Evolutionary conservation across 2,113 vertebrate species (phyloP), one percentile per base, ranked within the genome.

Genomic region (Andinoacara biseriatus): DNA sequence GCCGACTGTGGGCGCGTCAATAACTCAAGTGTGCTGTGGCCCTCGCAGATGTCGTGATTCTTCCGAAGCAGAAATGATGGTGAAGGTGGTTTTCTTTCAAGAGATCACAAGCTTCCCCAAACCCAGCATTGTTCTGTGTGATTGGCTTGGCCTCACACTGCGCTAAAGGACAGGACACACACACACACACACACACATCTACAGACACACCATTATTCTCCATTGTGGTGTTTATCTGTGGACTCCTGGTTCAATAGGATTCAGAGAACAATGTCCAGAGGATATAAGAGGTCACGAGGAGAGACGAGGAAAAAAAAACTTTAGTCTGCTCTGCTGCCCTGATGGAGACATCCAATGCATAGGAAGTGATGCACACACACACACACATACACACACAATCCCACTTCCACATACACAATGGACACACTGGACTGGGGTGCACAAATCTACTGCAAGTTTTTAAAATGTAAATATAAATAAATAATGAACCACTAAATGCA

Each of bases 191-290:
- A 52, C 76, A 88, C 87, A 78, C 60, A 80, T 24, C 60, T 11
- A 79, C 20, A 81, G 24, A 58, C 82, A 89, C 86, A 80, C 75
- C 74, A 89, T 88, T 89, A 67, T 89, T 92, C 86, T 85, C 88
- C 58, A 93, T 93, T 94, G 94, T 94, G 76, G 46, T 78, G 78
- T 63, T 89, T 91, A 93, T 94, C 88, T 83, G 84, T 87, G 82
- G 83, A 94, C 89, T 87, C 81, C 59, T 46, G 88, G 87, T 94
- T 96, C 94, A 94, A 94, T 92, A 93, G 91, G 92, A 93, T 90
- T 90, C 80, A 57, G 92, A 94, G 91, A 95, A 95, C 95, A 95
- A 95, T 94, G 92, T 80, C 20, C 62, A 85, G 65, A 90, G 91
- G 80, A 91, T 90, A 91, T 82, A 90, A 69, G 90, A 89, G 93